These are phyloP conservation scores for Aplodontia rufa DNA, from an alignment of 2,113 vertebrate genomes.

Conservation along the genomic window DNA sequence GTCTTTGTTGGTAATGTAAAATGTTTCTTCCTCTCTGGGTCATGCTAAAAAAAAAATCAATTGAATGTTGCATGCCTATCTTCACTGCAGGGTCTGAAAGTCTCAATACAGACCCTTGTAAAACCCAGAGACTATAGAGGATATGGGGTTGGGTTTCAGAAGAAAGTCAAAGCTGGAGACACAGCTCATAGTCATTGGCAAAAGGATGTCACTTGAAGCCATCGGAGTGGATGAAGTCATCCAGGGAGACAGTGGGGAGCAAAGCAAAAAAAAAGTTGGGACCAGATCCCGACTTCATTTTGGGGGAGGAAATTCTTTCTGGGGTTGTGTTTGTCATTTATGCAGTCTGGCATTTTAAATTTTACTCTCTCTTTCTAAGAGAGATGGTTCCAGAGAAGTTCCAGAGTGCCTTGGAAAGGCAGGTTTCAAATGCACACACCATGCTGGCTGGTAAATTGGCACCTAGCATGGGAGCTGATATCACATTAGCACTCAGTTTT, in stretches of 20 bases:
- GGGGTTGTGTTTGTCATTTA: background rate
- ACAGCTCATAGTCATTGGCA: background rate
- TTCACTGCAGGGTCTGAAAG: background rate
- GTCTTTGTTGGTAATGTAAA: background rate
- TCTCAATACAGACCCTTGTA: background rate
- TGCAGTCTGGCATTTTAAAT: background rate
- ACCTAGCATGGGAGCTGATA: background rate
- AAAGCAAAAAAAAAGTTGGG: background rate
- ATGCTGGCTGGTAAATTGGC: background rate
- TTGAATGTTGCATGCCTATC: fast-evolving
- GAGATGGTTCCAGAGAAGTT: background rate
- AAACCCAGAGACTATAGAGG: background rate
- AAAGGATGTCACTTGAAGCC: background rate
- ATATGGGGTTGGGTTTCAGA: background rate
- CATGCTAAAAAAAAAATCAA: background rate
- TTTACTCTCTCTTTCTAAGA: background rate
- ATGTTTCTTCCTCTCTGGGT: background rate
- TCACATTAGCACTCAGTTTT: background rate
- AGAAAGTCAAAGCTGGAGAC: background rate
- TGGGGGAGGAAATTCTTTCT: background rate
- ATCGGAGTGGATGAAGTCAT: background rate
- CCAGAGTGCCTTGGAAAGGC: background rate
- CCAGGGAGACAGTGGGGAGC: background rate
- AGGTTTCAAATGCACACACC: background rate
- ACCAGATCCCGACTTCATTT: background rate